Base-by-base conservation (phyloP, 2,113 vertebrate species). In the Hassar affinis region DNA sequence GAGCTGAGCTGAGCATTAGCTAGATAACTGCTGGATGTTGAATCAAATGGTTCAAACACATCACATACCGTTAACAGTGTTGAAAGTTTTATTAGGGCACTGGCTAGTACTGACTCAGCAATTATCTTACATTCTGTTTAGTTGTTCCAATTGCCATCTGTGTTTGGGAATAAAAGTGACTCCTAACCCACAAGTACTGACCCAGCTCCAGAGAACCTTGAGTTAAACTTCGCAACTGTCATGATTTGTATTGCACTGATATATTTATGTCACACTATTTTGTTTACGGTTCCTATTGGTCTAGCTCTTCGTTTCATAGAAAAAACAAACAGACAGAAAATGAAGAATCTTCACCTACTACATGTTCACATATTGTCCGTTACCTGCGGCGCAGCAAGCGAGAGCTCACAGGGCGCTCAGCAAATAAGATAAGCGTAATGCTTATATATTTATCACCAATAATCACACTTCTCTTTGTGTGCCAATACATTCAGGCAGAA, bases 371-470 rank as follows among this genome's bases (percentile, higher is more conserved):
- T 85, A 84, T 83, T 79, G 75, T 79, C 79, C 72, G 56, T 83
- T 80, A 77, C 62, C 83, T 87, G 83, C 51, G 81, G 62, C 76
- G 83, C 85, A 30, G 76, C 52, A 81, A 71, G 85, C 22, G 78
- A 85, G 85, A 87, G 78, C 72, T 86, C 88, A 87, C 77, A 87
- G 83, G 68, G 87, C 47, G 87, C 83, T 69, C 84, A 88, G 77
- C 57, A 78, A 86, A 88, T 89, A 88, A 88, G 89, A 90, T 87
- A 88, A 90, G 85, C 83, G 82, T 85, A 85, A 88, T 88, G 80
- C 89, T 90, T 89, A 89, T 89, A 88, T 89, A 87, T 89, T 90
- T 90, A 90, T 90, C 89, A 88, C 89, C 88, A 90, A 87, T 88
- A 89, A 90, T 90, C 89, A 90, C 89, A 90, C 88, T 89, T 89